Evolutionary conservation across 2,797 vertebrate genomes (phyloP), one percentile per base, ranked within the genome.

Genomic region (Pseudotriccus pelzelni): DNA sequence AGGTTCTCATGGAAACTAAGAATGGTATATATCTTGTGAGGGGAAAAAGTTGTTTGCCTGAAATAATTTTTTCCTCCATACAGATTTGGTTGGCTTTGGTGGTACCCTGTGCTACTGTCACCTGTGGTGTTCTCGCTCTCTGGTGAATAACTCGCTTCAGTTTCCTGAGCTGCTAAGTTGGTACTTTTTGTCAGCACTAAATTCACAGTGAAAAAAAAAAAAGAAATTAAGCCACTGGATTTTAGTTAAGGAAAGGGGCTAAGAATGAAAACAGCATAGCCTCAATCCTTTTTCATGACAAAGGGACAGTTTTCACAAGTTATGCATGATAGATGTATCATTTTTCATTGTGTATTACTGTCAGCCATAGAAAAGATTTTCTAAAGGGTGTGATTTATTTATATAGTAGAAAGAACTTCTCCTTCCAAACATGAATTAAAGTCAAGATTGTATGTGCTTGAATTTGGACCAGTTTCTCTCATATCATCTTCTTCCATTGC

Each of bases 361-460:
- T 90, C 59, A 89, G 46, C 25, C 60, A 62, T 18, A 79, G 43
- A 76, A 94, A 92, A 80, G 13, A 79, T 85, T 89, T 85, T 74
- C 4, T 43, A 91, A 84, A 76, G 18, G 44, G 58, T 89, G 56
- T 86, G 52, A 84, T 94, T 91, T 84, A 92, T 92, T 95, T 92
- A 67, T 58, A 39, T 53, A 86, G 62, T 73, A 93, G 83, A 84
- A 92, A 90, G 39, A 81, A 41, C 28, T 78, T 91, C 25, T 80
- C 27, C 44, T 88, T 89, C 66, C 55, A 92, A 93, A 86, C 27
- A 39, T 27, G 82, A 84, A 88, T 73, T 91, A 56, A 69, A 79
- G 36, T 85, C 17, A 34, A 60, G 46, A 63, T 69, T 90, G 25
- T n/a, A 84, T 47, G 49, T 94, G 32, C 72, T 77, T 94, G 73